Evolutionary conservation across 2,888 invertebrate genomes (phyloP).

Genomic region (Xanthia togata): DNA sequence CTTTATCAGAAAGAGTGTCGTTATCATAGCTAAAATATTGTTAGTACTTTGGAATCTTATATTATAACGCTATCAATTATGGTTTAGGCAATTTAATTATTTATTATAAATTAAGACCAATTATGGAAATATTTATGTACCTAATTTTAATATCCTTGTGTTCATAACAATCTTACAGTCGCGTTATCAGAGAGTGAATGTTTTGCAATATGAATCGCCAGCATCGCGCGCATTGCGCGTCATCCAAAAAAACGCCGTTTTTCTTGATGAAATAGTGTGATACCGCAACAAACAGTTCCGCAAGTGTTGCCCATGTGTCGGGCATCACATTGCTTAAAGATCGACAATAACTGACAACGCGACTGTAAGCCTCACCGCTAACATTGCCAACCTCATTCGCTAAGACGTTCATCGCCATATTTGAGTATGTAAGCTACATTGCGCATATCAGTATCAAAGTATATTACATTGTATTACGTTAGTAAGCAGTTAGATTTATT

Average conservation of each 20-base stretch:
- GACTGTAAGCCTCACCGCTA: slow-evolving; percentile 20
- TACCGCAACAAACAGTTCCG: neutral
- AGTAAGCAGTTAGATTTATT: slow-evolving; percentile 39
- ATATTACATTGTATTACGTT: slow-evolving; percentile 19
- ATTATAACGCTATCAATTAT: slow-evolving; percentile 47
- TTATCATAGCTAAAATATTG: slow-evolving; percentile 42
- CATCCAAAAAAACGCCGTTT: no score
- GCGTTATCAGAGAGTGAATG: neutral
- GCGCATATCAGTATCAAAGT: slow-evolving; percentile 57
- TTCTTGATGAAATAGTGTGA: no score
- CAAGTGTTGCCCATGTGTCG: neutral
- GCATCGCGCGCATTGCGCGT: no score
- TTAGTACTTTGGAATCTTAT: slow-evolving; percentile 42
- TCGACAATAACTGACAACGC: neutral
- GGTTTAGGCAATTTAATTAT: slow-evolving; percentile 56
- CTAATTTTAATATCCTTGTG: slow-evolving; percentile 53
- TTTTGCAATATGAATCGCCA: no score
- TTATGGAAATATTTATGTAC: slow-evolving; percentile 35
- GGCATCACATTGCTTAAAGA: neutral
- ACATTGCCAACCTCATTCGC: slow-evolving; percentile 45
- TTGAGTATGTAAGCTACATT: slow-evolving; percentile 33
- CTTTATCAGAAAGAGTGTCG: slow-evolving; percentile 18
- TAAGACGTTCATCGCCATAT: slow-evolving; percentile 54
- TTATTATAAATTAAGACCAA: slow-evolving; percentile 60
- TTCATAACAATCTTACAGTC: slow-evolving; percentile 30